A percentile compares a stretch with the other conserved stretches of the same genome.
phyloP scores from a whole-genome alignment of 2,113 vertebrate genomes.

The Lynx canadensis region DNA sequence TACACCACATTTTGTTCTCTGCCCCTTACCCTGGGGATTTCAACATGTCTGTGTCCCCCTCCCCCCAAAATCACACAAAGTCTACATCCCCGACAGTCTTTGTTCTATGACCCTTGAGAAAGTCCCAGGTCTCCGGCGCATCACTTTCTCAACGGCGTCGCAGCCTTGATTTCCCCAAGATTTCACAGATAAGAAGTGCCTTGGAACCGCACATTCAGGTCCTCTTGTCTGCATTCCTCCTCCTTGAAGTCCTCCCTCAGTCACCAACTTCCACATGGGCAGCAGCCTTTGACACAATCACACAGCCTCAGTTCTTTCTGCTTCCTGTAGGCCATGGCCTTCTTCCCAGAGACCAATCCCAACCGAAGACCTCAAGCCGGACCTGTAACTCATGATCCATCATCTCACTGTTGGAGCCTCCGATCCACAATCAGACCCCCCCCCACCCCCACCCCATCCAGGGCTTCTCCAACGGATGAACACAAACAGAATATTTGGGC shows the following conservation, averaged over 20 bases:
- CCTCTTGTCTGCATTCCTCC: background rate
- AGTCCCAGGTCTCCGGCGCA: background rate
- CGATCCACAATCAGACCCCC: background rate
- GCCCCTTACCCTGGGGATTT: background rate
- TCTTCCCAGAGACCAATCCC: background rate
- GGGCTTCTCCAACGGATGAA: background rate
- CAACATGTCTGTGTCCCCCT: background rate
- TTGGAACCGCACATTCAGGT: background rate
- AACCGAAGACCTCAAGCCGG: background rate
- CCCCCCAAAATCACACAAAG: background rate
- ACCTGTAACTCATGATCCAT: accelerated
- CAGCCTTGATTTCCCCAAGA: background rate
- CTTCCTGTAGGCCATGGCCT: background rate
- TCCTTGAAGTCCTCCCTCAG: background rate
- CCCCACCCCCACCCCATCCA: background rate
- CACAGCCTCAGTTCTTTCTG: background rate
- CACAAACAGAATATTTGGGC: background rate
- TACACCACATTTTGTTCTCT: background rate
- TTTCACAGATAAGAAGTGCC: background rate
- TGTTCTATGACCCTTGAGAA: background rate
- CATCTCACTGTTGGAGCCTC: background rate
- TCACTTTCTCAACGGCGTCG: background rate
- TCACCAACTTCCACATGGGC: accelerated
- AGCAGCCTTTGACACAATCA: background rate
- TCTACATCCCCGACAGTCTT: background rate